phyloP scores from a whole-genome alignment of 2,888 invertebrate species.

The Notodonta dromedarius region DNA sequence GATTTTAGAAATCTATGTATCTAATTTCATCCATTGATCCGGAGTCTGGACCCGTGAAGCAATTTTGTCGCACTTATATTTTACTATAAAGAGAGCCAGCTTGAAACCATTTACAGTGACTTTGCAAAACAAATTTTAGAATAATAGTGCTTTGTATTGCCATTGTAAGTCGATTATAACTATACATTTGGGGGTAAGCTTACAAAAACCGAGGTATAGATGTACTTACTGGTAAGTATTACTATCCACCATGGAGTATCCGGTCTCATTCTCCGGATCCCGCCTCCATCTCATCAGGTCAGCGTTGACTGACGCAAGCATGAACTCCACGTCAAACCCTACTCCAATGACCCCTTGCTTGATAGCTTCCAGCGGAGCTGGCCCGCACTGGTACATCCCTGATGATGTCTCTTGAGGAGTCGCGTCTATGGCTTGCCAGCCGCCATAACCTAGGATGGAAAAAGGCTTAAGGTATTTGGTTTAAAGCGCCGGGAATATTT shows the following conservation, averaged over 20 bases:
- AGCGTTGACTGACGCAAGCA: slow-evolving; percentile 93
- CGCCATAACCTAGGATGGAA: slow-evolving; percentile 86
- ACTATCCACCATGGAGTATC: slow-evolving; percentile 87
- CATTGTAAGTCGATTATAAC: too few species aligned
- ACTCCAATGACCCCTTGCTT: slow-evolving; percentile 90
- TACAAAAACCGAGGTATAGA: too few species aligned
- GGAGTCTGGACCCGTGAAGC: too few species aligned
- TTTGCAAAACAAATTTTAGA: too few species aligned
- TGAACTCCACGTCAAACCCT: slow-evolving; percentile 90
- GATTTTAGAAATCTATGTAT: too few species aligned
- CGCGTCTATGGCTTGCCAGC: slow-evolving; percentile 96
- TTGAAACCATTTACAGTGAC: too few species aligned
- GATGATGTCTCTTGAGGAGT: slow-evolving; percentile 93
- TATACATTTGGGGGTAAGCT: too few species aligned
- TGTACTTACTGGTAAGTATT: slow-evolving; percentile 89
- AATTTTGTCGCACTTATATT: too few species aligned
- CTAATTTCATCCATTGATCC: too few species aligned
- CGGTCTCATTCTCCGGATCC: slow-evolving; percentile 85
- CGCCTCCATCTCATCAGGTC: slow-evolving; percentile 92
- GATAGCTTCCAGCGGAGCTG: slow-evolving; percentile 91
- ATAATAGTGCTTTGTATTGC: too few species aligned
- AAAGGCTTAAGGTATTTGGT: neutral
- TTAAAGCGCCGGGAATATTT: neutral
- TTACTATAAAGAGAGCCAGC: too few species aligned
- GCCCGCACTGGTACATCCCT: slow-evolving; percentile 90